Base-by-base conservation (phyloP, 64 coral and sea anemone species). In the Catalaphyllia jardinei region DNA sequence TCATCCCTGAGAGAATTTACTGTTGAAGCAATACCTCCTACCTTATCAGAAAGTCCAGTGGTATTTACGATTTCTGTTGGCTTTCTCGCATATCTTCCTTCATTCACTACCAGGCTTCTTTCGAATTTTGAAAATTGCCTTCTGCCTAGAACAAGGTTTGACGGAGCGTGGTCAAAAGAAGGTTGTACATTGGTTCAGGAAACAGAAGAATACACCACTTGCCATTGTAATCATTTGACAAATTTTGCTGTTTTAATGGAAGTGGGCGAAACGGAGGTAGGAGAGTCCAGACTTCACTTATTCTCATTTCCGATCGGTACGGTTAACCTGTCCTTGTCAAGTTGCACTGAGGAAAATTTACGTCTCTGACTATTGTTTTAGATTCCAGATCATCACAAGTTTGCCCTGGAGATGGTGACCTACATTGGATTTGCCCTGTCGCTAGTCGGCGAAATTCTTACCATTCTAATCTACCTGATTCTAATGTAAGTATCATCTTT, bases 171-270 rank as follows among this genome's bases (percentile, higher is more conserved):
- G 94, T 96, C 94, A 9, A 52, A 31, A 24, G 24, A 73, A 10
- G 94, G 94, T 39, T 96, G 91, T 69, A 62, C 51, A 28, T 39
- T 93, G 76, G 42, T 87, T 9, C 55, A 82, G 52, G 24, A 88
- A 22, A 57, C 91, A 1, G 12, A n/a, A 51, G 39, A 35, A 7
- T 78, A 31, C 38, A 93, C 91, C 22, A 78, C 67, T 13, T 96
- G 94, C 52, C 72, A 46, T 3, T 96, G 94, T 67, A 89, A 96
- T 86, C 94, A 96, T 82, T 67, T 96, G 38, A 96, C 94, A 0
- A 96, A 93, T 77, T 96, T 96, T 71, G 94, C 94, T 54, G 91
- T 96, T 59, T 69, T 93, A n/a, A 93, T 96, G 94, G 79, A 93
- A 82, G 31, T 93, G 10, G 79, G 79, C 20, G 79, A 82, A 35